These are phyloP conservation scores for Prinia subflava DNA, from an alignment of 2,113 vertebrate genomes.

Conservation along the genomic window DNA sequence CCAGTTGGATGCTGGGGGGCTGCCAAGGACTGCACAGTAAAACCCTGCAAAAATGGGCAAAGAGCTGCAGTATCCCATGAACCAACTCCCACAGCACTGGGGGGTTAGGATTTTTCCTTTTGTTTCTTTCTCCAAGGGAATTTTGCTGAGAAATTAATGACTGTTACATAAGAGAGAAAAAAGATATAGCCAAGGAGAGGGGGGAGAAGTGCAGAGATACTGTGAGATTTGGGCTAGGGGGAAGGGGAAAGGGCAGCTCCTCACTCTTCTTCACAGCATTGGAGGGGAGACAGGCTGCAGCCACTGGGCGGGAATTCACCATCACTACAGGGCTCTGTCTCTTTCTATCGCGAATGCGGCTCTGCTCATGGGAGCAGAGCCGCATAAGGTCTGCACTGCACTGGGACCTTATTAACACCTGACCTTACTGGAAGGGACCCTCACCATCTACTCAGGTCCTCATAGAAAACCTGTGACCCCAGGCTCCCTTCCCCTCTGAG, in stretches of 20 bases:
- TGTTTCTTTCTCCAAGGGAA: not conserved
- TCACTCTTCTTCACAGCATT: accelerated
- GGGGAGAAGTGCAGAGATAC: not conserved
- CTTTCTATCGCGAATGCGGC: not conserved
- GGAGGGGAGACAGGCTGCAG: not conserved
- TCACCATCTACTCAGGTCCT: accelerated
- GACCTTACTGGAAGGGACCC: not conserved
- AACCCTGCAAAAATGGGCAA: not conserved
- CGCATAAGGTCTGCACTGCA: too few species aligned
- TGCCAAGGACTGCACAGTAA: not conserved
- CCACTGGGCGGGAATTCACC: not conserved
- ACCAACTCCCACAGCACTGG: not conserved
- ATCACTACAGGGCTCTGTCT: not conserved
- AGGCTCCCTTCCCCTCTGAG: not conserved
- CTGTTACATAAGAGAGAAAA: not conserved
- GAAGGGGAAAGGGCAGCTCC: not conserved
- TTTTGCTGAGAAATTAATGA: not conserved
- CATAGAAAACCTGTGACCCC: accelerated
- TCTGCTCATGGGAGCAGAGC: accelerated
- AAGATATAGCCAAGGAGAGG: not conserved
- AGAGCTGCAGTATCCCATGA: not conserved
- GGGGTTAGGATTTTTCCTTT: not conserved
- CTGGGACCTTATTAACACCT: too few species aligned
- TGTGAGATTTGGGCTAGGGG: not conserved
- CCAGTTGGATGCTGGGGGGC: not conserved